Conservation (phyloP, 2,888 invertebrate species). For the Meghimatium bilineatum region DNA sequence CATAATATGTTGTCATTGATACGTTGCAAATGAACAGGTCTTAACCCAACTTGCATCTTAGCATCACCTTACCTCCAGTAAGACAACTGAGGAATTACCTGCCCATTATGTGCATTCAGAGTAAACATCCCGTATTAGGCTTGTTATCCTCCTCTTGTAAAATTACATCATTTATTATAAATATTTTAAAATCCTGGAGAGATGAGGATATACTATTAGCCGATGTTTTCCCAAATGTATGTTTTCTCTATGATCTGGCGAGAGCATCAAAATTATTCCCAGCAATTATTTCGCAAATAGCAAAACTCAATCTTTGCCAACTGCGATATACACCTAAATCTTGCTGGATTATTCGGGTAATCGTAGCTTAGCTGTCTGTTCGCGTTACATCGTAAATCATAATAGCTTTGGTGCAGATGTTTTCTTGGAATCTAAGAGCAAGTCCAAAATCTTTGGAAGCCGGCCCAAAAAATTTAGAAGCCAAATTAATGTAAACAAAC, state of each 20-base stretch:
- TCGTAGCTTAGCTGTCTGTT: not conserved
- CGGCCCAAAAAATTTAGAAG: not conserved
- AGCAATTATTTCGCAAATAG: constrained; percentile 9
- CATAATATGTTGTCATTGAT: not conserved
- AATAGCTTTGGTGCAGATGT: not conserved
- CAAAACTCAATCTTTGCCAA: not conserved
- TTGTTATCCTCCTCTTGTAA: not conserved
- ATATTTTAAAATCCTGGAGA: not conserved
- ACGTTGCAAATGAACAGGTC: not conserved
- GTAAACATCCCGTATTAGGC: not conserved
- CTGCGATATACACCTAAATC: not conserved
- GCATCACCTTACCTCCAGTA: not conserved
- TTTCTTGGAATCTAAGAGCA: not conserved
- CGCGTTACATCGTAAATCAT: not conserved
- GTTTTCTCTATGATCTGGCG: not conserved
- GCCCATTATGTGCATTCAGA: not conserved
- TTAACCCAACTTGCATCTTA: not conserved
- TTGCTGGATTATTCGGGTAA: not conserved
- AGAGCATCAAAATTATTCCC: not conserved
- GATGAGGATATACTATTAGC: not conserved
- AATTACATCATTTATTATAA: constrained; percentile 10
- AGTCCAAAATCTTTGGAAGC: not conserved
- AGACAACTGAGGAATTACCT: constrained; percentile 5
- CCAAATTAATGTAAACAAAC: not conserved
- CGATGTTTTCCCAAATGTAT: not conserved